Evolutionary conservation across 2,888 invertebrate species (phyloP), one percentile per base, ranked within the genome.

Genomic region (Graphium colonna): DNA sequence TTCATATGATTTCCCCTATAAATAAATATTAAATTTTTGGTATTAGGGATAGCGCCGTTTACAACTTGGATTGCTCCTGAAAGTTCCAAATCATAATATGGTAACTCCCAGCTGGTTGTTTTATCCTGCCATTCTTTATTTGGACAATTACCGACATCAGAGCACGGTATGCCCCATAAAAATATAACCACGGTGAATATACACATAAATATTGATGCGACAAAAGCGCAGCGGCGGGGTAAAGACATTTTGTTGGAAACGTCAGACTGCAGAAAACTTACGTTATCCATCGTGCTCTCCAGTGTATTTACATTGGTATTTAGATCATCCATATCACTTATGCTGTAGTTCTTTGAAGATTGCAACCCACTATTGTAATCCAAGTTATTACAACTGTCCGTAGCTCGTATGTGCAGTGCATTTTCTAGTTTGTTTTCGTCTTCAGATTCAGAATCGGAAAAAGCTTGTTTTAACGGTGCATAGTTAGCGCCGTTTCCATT

Each of bases 391-490:
- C 81, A 84, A 60, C 82, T 83, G 36, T 83, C 84, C 9, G 78
- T 69, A 41, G 71, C 68, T 67, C 79, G 78, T 54, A 78, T 74
- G 49, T 76, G 75, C 56, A 65, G 65, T 40, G 70, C 80, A 79
- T 86, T 77, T 60, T 85, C 78, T 41, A 82, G 58, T 64, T 80
- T 81, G 12, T 79, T 75, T 28, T 95, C 95, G 68, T 94, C 94
- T 68, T 95, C 95, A 0, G 95, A 94, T 67, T 95, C 94, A 0
- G 94, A 94, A 78, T 95, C 95, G 52, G 94, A 92, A 64, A 95
- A 88, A 61, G 93, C 92, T 84, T 95, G 95, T 59, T 94, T 94
- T 68, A 95, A 79, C 52, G 95, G 95, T 67, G 95, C 92, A 76
- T 95, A 95, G 67, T 92, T 91, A 51, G 78, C 87, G 55, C 86